A percentile compares a stretch with the other conserved stretches of the same genome.
phyloP scores from a whole-genome alignment of 1,140 invertebrate genomes.

The Bombyx mandarina region DNA sequence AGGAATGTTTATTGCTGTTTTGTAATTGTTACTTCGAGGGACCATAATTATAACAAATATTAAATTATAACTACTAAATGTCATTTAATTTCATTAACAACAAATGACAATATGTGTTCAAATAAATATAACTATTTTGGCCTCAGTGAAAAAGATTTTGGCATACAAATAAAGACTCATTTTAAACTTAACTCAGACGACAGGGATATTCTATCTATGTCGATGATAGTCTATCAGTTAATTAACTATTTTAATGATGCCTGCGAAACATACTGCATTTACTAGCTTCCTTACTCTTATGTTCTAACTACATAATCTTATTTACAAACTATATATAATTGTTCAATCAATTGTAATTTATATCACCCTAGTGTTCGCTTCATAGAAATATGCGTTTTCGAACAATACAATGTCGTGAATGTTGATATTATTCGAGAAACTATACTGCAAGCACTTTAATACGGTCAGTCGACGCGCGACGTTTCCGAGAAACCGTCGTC shows the following conservation, averaged over 20 bases:
- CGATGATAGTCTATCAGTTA: conserved; percentile 37
- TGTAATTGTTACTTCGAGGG: background rate
- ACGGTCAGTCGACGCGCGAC: conserved; percentile 56
- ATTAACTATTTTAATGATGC: conserved; percentile 35
- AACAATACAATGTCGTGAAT: conserved; percentile 10
- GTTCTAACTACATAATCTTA: conserved; percentile 60
- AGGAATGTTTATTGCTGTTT: conserved; percentile 7
- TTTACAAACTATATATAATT: conserved; percentile 63
- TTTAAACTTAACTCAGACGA: conserved; percentile 31
- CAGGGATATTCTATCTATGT: conserved; percentile 37
- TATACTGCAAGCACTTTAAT: conserved; percentile 3
- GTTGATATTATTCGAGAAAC: conserved; percentile 12
- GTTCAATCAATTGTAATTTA: conserved; percentile 48
- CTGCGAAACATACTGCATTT: conserved; percentile 59
- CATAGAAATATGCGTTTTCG: conserved; percentile 1
- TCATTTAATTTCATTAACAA: conserved; percentile 2
- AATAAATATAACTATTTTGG: conserved; percentile 32
- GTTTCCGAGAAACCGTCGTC: conserved; percentile 49
- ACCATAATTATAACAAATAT: conserved; percentile 1
- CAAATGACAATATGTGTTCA: conserved; percentile 9
- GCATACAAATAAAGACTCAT: conserved; percentile 34
- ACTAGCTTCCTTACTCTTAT: conserved; percentile 61
- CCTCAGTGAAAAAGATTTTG: conserved; percentile 35
- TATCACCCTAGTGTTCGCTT: conserved; percentile 24
- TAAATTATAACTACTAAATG: conserved; percentile 1